A percentile compares a stretch with the other conserved stretches of the same genome.
Evolutionary conservation across 2,888 invertebrate species (phyloP).

Genomic region (Acleris sparsana): DNA sequence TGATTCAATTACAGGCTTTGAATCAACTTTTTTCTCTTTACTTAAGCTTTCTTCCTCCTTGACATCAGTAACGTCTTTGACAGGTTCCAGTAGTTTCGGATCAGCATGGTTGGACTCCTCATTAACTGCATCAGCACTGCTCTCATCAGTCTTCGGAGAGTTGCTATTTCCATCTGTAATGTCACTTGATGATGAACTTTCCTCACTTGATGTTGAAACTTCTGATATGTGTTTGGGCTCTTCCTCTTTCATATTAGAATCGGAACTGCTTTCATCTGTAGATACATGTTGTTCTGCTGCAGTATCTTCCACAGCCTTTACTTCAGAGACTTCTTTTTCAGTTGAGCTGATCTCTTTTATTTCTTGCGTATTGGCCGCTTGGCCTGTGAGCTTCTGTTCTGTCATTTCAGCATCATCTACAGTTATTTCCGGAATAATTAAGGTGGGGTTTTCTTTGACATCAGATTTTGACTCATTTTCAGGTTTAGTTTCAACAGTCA

Average conservation of each 20-base stretch:
- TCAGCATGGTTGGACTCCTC: constrained; percentile 60
- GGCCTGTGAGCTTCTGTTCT: constrained; percentile 64
- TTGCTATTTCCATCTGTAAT: constrained; percentile 76
- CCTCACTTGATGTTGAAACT: constrained; percentile 72
- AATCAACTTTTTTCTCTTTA: constrained; percentile 41
- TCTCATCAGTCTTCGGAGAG: constrained; percentile 69
- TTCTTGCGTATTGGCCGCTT: constrained; percentile 49
- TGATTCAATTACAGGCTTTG: constrained; percentile 56
- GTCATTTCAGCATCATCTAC: constrained; percentile 75
- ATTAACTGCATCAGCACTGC: constrained; percentile 53
- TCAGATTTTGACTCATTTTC: constrained; percentile 61
- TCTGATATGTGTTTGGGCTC: constrained; percentile 67
- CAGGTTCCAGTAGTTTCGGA: constrained; percentile 45
- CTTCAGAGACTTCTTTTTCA: constrained; percentile 46
- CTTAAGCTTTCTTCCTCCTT: constrained; percentile 42
- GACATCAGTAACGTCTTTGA: constrained; percentile 41
- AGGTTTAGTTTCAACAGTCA: constrained; percentile 50
- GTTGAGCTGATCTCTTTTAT: constrained; percentile 39
- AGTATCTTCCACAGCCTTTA: constrained; percentile 46
- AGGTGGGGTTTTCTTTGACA: constrained; percentile 41
- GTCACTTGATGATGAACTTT: constrained; percentile 76
- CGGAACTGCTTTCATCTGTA: constrained; percentile 68
- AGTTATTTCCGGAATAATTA: constrained; percentile 73
- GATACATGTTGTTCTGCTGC: constrained; percentile 48
- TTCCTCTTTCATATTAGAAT: constrained; percentile 66